These are phyloP conservation scores for Oxytorus armatus DNA, from an alignment of 2,888 invertebrate genomes.

Conservation along the genomic window DNA sequence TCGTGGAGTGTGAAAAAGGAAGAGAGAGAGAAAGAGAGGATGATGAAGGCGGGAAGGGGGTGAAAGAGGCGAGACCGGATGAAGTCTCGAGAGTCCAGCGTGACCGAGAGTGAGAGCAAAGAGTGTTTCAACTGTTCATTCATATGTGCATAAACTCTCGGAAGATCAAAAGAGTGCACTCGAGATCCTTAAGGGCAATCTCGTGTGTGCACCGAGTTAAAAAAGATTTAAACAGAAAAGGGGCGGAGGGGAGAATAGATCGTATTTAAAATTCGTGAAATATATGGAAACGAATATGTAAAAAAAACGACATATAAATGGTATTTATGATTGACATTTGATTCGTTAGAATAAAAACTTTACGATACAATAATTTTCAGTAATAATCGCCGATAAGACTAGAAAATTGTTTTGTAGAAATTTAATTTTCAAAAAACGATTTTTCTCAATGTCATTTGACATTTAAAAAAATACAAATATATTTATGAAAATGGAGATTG, in stretches of 20 bases:
- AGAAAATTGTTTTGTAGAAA: no score
- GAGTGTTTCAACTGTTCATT: constrained; percentile 62
- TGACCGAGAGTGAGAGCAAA: constrained; percentile 59
- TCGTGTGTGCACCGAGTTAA: constrained; percentile 32
- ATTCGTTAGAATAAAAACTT: no score
- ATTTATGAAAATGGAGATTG: no score
- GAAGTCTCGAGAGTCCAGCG: constrained; percentile 64
- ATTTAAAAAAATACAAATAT: neutral
- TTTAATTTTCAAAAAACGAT: no score
- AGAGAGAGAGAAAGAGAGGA: constrained; percentile 12
- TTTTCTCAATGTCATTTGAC: no score
- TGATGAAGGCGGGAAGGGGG: constrained; percentile 7
- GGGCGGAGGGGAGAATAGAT: neutral
- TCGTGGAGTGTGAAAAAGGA: constrained; percentile 29
- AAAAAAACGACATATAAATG: no score
- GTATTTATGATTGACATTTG: no score
- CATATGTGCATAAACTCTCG: constrained; percentile 50
- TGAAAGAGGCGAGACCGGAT: constrained; percentile 63
- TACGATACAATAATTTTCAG: no score
- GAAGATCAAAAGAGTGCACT: constrained; percentile 47
- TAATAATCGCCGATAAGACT: no score
- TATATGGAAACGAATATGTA: no score
- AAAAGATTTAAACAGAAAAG: constrained; percentile 3
- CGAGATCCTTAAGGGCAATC: constrained; percentile 44
- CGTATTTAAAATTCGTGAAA: neutral